These are phyloP conservation scores for Carcharodon carcharias DNA, from an alignment of 2,797 vertebrate genomes.

Conservation along the genomic window DNA sequence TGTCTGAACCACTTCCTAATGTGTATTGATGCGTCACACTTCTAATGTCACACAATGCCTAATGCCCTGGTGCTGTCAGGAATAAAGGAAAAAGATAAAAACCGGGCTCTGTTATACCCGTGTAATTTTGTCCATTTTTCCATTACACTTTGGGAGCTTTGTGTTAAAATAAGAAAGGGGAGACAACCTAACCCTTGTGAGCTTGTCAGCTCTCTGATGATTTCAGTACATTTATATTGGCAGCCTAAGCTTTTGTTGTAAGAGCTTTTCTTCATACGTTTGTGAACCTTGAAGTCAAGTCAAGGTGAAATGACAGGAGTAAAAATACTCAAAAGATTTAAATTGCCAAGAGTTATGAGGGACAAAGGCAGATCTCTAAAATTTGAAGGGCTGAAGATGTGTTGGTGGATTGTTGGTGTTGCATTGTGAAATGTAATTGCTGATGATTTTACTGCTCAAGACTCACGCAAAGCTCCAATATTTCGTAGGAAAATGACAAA, in stretches of 20 bases:
- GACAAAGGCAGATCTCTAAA: background rate
- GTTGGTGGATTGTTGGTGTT: background rate
- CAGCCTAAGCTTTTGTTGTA: background rate
- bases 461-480: background rate
- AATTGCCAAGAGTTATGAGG: background rate
- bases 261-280: background rate
- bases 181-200: background rate
- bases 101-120: background rate
- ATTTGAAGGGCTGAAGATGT: background rate
- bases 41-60: background rate
- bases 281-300: background rate
- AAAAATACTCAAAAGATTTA: background rate
- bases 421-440: background rate
- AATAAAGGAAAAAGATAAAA: background rate
- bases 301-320: background rate
- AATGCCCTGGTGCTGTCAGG: background rate
- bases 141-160: background rate
- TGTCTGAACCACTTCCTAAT: background rate
- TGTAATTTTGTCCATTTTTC: background rate
- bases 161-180: background rate
- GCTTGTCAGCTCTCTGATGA: background rate
- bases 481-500: background rate
- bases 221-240: background rate
- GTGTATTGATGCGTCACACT: background rate
- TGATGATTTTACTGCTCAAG: background rate